These are phyloP conservation scores for Calameuta idolon DNA, from an alignment of 2,888 invertebrate species.

Conservation along the genomic window DNA sequence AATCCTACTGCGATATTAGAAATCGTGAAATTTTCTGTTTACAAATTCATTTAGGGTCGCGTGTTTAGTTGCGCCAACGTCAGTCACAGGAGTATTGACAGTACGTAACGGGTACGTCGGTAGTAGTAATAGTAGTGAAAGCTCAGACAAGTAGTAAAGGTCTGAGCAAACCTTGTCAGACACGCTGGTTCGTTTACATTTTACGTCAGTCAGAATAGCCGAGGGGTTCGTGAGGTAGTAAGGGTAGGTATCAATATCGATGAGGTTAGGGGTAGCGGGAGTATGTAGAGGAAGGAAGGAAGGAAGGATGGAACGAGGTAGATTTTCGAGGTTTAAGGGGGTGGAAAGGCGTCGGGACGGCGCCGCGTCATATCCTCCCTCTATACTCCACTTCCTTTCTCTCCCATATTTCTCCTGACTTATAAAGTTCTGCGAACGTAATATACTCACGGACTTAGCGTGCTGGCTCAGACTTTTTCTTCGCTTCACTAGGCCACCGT, in stretches of 20 bases:
- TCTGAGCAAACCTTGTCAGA: background rate
- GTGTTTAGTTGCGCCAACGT: background rate
- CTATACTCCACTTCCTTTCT: background rate
- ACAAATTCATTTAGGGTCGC: background rate
- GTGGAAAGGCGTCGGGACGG: background rate
- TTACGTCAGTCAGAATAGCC: background rate
- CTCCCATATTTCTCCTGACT: background rate
- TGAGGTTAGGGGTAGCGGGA: slow-evolving; percentile 2
- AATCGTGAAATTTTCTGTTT: background rate
- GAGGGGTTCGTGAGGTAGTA: background rate
- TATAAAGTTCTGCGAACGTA: background rate
- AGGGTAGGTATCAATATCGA: background rate
- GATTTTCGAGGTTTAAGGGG: slow-evolving; percentile 23
- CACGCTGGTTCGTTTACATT: background rate
- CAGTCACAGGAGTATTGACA: background rate
- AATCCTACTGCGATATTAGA: background rate
- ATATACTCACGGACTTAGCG: background rate
- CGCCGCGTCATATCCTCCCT: background rate
- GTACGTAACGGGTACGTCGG: background rate
- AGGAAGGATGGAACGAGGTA: slow-evolving; percentile 30
- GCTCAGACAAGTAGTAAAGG: background rate
- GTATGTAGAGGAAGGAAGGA: slow-evolving; percentile 7
- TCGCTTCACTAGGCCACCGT: background rate
- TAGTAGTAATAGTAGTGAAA: background rate
- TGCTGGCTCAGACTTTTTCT: background rate